These are phyloP conservation scores for Myripristis jacobus DNA, from an alignment of 2,797 vertebrate genomes.

Conservation along the genomic window DNA sequence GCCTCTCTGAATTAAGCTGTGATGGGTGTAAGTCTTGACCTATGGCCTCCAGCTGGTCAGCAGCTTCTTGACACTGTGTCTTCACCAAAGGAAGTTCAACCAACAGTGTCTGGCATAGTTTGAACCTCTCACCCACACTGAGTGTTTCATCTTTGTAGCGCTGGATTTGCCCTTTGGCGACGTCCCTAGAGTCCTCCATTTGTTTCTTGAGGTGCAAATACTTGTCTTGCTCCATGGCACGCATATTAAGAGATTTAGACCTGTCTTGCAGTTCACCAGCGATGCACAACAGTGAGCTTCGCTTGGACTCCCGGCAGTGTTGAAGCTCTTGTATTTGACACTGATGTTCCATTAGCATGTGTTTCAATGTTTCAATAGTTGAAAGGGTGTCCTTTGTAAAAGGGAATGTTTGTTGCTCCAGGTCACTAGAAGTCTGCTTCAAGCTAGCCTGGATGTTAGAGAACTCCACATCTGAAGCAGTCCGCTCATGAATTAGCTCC, in stretches of 20 bases:
- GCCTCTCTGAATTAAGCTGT: conserved; percentile 71
- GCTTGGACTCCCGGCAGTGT: conserved; percentile 70
- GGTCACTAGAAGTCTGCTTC: conserved; percentile 63
- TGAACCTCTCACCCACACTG: conserved; percentile 64
- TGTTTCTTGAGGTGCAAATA: conserved; percentile 78
- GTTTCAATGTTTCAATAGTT: conserved; percentile 49
- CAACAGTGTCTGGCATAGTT: conserved; percentile 73
- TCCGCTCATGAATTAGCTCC: conserved; percentile 75
- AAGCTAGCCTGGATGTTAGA: conserved; percentile 69
- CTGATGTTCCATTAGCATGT: conserved; percentile 78
- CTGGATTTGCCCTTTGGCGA: conserved; percentile 75
- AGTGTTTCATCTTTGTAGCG: conserved; percentile 47
- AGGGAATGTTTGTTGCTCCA: conserved; percentile 74
- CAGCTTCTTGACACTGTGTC: conserved; percentile 77
- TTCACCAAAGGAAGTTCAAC: conserved; percentile 78
- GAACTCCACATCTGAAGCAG: conserved; percentile 73
- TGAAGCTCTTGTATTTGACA: conserved; percentile 78
- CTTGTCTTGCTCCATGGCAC: conserved; percentile 76
- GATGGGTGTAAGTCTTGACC: conserved; percentile 74
- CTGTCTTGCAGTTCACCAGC: conserved; percentile 80
- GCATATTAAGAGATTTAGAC: conserved; percentile 71
- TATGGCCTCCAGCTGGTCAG: conserved; percentile 76
- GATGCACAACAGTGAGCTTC: conserved; percentile 67
- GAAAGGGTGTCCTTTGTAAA: conserved; percentile 66
- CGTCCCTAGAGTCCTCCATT: conserved; percentile 78